phyloP scores from a whole-genome alignment of 2,113 vertebrate species.

The Scatophagus argus region DNA sequence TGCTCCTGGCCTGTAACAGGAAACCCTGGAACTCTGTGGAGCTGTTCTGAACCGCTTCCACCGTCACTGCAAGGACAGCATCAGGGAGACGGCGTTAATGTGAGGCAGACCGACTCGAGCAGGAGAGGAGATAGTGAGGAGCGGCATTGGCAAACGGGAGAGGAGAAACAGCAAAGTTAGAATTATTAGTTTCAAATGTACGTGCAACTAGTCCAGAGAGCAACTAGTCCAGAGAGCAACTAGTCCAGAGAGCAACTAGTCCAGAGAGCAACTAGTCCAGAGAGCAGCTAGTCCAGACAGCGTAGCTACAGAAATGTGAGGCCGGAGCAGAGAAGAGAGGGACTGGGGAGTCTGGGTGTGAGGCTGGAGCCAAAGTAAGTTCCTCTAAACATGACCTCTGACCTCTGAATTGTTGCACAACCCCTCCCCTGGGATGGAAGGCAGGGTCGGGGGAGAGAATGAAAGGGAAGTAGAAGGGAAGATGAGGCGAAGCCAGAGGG shows the following conservation, averaged over 20 bases:
- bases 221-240: too few species aligned
- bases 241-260: too few species aligned
- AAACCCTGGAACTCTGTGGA: constrained; percentile 68
- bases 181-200: too few species aligned
- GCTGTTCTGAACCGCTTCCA: constrained; percentile 54
- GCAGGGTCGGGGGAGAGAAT: neutral
- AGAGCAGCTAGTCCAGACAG: too few species aligned
- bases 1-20: constrained; percentile 69
- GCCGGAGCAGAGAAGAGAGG: neutral
- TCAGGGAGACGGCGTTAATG: neutral
- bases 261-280: too few species aligned
- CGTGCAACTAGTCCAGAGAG: too few species aligned
- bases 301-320: neutral
- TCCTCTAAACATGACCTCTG: constrained; percentile 5
- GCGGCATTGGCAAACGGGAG: neutral
- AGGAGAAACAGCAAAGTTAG: too few species aligned
- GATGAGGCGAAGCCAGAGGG: neutral
- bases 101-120: neutral
- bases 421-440: neutral
- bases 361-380: neutral
- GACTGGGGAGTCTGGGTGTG: too few species aligned
- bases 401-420: constrained; percentile 7
- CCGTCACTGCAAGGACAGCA: constrained; percentile 50
- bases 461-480: too few species aligned
- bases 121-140: neutral